These are phyloP conservation scores for Rotaria magnacalcarata DNA, from an alignment of 2,888 invertebrate species.

Conservation along the genomic window DNA sequence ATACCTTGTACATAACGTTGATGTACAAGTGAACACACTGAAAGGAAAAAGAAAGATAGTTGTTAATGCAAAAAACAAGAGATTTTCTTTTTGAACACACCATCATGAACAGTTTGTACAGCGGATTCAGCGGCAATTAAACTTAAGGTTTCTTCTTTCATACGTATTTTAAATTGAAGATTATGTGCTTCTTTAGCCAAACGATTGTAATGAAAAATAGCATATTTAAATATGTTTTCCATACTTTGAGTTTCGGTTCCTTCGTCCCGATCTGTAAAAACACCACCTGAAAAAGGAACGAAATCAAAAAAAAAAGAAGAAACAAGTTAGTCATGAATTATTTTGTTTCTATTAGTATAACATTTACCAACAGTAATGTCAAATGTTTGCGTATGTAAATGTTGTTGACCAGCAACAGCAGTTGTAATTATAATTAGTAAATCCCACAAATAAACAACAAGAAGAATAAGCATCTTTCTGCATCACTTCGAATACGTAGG, in stretches of 20 bases:
- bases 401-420: conserved; percentile 5
- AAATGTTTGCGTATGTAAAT: not conserved
- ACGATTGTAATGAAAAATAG: conserved; percentile 26
- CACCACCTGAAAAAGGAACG: not conserved
- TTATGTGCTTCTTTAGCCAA: not conserved
- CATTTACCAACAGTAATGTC: not conserved
- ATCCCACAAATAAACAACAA: conserved; percentile 16
- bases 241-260: conserved; percentile 6
- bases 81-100: not conserved
- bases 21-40: not conserved
- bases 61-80: too few relatives aligned
- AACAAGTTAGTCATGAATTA: not conserved
- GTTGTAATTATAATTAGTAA: conserved; percentile 5
- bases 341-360: not conserved
- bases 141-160: conserved; percentile 23
- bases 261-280: conserved; percentile 32
- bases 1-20: conserved; percentile 28
- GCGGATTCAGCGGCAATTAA: conserved; percentile 16
- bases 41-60: not conserved
- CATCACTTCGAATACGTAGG: not conserved
- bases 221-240: conserved; percentile 33
- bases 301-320: not conserved
- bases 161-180: not conserved
- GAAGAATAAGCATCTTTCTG: conserved; percentile 13
- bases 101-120: conserved; percentile 32